These are phyloP conservation scores for Apotomis turbidana DNA, from an alignment of 2,888 invertebrate genomes.

Conservation along the genomic window DNA sequence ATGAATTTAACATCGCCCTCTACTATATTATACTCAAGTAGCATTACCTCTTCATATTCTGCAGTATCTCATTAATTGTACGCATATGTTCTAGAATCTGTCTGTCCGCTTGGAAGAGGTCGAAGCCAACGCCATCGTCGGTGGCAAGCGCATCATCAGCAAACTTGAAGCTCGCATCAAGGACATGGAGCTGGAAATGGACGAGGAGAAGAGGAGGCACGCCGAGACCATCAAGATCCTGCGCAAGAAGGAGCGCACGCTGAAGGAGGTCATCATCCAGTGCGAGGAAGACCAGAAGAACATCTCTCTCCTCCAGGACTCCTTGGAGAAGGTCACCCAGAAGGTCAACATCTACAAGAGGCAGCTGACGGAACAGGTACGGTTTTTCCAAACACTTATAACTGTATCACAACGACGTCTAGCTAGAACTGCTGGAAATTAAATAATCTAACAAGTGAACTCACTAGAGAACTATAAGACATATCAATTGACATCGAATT, in stretches of 20 bases:
- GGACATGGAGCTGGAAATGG: constrained; percentile 96
- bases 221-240: constrained; percentile 98
- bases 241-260: constrained; percentile 98
- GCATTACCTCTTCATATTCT: background rate
- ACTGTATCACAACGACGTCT: no score
- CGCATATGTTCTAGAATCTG: constrained; percentile 84
- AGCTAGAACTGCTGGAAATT: no score
- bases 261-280: constrained; percentile 97
- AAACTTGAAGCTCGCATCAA: constrained; percentile 98
- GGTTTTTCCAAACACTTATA: constrained; percentile 33
- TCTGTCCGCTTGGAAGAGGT: constrained; percentile 97
- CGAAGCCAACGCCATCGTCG: constrained; percentile 98
- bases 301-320: constrained; percentile 95
- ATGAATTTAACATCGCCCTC: no score
- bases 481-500: no score
- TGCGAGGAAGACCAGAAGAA: constrained; percentile 99
- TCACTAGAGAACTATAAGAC: no score
- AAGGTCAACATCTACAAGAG: constrained; percentile 98
- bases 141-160: constrained; percentile 98
- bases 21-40: no score
- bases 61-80: background rate
- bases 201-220: constrained; percentile 98
- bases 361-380: constrained; percentile 95
- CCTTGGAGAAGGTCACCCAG: constrained; percentile 93
- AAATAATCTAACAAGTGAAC: no score